Base-by-base conservation (phyloP, 53 echinoderm and acorn worm species). In the Pentamera pediparva region DNA sequence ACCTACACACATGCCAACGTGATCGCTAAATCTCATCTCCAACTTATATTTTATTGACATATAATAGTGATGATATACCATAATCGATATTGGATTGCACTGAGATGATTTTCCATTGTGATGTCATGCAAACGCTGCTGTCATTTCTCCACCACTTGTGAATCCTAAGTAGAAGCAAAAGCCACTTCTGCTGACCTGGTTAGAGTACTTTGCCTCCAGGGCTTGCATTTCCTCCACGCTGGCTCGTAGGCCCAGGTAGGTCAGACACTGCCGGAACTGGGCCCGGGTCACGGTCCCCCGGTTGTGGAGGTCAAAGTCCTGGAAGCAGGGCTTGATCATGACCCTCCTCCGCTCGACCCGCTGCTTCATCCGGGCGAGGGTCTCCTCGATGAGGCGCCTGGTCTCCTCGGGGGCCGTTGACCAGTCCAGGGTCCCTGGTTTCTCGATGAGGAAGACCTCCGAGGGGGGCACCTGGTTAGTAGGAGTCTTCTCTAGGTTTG, bases 241-340 rank as follows among this genome's bases (percentile, higher is more conserved):
- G 27, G 98, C 83, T 29, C 69, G 88, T 32, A 98, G 81, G 5
- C 92, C 88, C 29, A 98, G 81, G 70, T 88, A 98, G 18, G 89
- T 86, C 51, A 98, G 81, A 55, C 98, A 98, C 73, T 98, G 98
- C 7, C 98, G 61, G 79, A 98, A 98, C 84, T 98, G 98, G 54
- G 86, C 70, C 49, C 81, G 75, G 43, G 98, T 98, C 49, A 98
- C 89, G n/a, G 82, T 80, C 29, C 98, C 98, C 65, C 85, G 82
- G 78, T 98, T 98, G 81, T 98, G 98, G 17, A 61, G 81, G 65
- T 98, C 98, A 60, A 92, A 98, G 55, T 98, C 98, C 76, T 98
- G 86, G 76, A 91, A 98, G 76, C 91, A 92, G 4, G 91, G 91
- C 60, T 98, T 98, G 56, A 77, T 52, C 48, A 92, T 78, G 57